Conservation (phyloP, 2,888 invertebrate genomes). For the Salticus scenicus region DNA sequence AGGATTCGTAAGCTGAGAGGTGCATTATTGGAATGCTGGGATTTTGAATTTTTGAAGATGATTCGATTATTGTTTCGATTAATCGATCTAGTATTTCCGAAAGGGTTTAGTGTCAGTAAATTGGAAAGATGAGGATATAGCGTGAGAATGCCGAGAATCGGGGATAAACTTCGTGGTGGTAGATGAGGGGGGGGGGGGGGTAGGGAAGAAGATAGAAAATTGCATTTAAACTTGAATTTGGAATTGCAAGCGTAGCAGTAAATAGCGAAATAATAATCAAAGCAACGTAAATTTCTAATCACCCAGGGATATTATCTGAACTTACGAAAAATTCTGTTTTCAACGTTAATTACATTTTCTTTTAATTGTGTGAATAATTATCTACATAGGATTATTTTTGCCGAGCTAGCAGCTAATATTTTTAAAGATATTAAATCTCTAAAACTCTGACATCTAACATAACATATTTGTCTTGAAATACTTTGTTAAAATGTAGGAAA, state of each 20-base stretch:
- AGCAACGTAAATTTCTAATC: background rate
- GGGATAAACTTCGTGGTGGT: too few species aligned
- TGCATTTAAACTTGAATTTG: slow-evolving; percentile 6
- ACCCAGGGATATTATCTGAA: background rate
- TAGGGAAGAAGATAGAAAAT: background rate
- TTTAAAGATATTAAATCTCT: too few species aligned
- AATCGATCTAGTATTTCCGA: slow-evolving; percentile 14
- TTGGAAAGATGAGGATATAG: background rate
- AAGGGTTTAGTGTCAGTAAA: background rate
- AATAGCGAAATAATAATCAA: background rate
- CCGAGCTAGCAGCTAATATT: background rate
- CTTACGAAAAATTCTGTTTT: background rate
- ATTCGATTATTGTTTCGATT: slow-evolving; percentile 57
- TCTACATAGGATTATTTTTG: background rate
- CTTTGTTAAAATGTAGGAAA: too few species aligned
- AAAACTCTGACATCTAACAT: too few species aligned
- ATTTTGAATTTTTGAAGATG: slow-evolving; percentile 28
- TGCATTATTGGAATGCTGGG: slow-evolving; percentile 20
- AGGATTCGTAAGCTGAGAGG: background rate
- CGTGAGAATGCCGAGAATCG: background rate
- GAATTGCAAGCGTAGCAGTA: background rate
- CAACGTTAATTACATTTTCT: background rate
- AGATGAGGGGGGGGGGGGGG: background rate
- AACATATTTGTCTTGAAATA: too few species aligned
- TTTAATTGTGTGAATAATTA: background rate